Evolutionary conservation across 2,888 invertebrate species (phyloP), one percentile per base, ranked within the genome.

Genomic region (Cephus nigrinus): DNA sequence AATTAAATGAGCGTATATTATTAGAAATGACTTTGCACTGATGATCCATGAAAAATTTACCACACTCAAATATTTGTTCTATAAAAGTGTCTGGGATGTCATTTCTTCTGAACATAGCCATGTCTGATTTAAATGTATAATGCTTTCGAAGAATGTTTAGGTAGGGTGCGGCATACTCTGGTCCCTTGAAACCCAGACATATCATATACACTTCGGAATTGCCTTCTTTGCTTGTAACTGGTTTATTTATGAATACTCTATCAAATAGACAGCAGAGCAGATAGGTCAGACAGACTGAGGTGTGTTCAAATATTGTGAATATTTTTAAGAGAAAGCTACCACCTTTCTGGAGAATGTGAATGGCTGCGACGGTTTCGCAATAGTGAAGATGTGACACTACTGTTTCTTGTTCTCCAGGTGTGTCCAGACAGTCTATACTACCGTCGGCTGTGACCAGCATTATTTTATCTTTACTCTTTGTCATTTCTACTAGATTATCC

Each of bases 171-270:
- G 93, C 82, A n/a, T 83, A 82, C 11, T 92, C 82, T 23, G 84
- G 86, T 3, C 94, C 95, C 83, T 93, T 93, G 87, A 93, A 96
- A 33, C 93, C 92, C 35, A 94, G 89, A 86, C 96, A 97, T 36
- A 98, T 92, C 0, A 98, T 93, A 88, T 99, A 99, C 0, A 97
- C 94, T 92, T 99, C 99, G 0, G 98, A 98, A 92, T 99, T 99
- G 11, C 98, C 98, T 87, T 96, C 95, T 88, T 97, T 97, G n/a
- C 98, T 98, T 0, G 97, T 97, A 1, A 95, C 95, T 0, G 99
- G 98, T 90, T 99, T 99, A 89, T 95, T 96, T 31, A 97, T 93
- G 83, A 94, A 93, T 0, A 98, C 95, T 88, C 94, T 92, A 40
- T 93, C 89, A 90, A 99, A 99, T 30, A 94, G 86, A 85, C 95